These are phyloP conservation scores for Diploscapter pachys DNA, from an alignment of 1,140 invertebrate species.

Conservation along the genomic window DNA sequence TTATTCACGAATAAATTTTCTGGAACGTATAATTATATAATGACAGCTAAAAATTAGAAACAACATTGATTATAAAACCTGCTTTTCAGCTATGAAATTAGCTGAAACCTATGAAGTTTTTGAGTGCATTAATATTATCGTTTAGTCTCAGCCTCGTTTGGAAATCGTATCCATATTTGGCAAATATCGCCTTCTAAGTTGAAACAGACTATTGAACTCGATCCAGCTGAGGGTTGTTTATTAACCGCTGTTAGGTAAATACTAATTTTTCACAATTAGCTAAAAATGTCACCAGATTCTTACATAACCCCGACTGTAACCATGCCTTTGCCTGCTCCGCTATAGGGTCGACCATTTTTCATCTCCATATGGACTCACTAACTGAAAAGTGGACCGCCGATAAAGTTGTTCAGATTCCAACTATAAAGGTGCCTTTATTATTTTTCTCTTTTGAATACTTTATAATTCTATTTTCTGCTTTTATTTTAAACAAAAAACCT, in stretches of 20 bases:
- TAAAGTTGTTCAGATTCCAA: conserved; percentile 13
- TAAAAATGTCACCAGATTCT: background rate
- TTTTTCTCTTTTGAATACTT: conserved; percentile 1
- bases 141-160: conserved; percentile 32
- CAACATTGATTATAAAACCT: too few species aligned
- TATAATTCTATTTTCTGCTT: background rate
- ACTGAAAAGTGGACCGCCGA: conserved; percentile 17
- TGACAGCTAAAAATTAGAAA: too few species aligned
- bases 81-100: too few species aligned
- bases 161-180: conserved; percentile 28
- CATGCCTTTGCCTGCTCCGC: conserved; percentile 34
- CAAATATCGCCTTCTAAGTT: conserved; percentile 28
- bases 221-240: conserved; percentile 20
- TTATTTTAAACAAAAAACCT: background rate
- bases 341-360: conserved; percentile 30
- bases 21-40: too few species aligned
- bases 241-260: conserved; percentile 9
- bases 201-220: conserved; percentile 28
- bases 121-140: background rate
- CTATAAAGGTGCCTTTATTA: background rate
- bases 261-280: conserved; percentile 26
- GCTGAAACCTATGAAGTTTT: too few species aligned
- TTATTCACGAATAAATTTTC: too few species aligned
- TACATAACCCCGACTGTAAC: conserved; percentile 27
- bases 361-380: conserved; percentile 25